Evolutionary conservation across 1,140 invertebrate species (phyloP), one percentile per base, ranked within the genome.

Genomic region (Rhizoglyphus robini): DNA sequence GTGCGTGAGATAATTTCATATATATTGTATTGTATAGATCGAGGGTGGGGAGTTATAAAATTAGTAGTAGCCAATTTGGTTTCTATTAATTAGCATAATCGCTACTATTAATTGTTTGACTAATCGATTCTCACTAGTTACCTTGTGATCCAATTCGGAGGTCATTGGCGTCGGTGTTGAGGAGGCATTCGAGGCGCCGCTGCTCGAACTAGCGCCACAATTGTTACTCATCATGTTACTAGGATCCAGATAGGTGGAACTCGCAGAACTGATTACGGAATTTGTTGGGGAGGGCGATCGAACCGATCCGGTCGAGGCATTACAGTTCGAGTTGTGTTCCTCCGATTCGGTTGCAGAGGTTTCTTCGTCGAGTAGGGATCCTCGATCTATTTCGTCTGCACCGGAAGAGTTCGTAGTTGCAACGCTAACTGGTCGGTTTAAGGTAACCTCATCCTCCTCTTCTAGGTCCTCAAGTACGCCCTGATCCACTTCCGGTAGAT

Each of bases 111-210:
- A 46, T 3, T n/a, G 59, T 61, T 20, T 25, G 15, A 18, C 29
- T n/a, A 8, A 41, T 11, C 8, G 36, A 41, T 41, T 41, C 36
- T 41, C 36, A 41, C 36, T 41, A 41, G 36, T 41, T 41, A 64
- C 63, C 63, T 64, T 64, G 25, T 64, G 63, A 64, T 64, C 63
- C 46, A 64, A 48, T 64, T 64, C 63, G 31, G 63, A 64, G 27
- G 63, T 64, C 61, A 63, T 41, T 51, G 38, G 38, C 27, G 63
- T 64, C 11, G 63, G 63, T 31, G 63, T 64, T 32, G 63, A 49
- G 31, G 63, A 47, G 31, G 63, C 13, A 4, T 20, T 34, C 3
- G 58, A 34, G n/a, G 58, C 31, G 27, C 31, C 46, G 47, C 11
- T 64, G 41, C 5, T 38, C n/a, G n/a, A n/a, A 34, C 41, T 13